Percentiles rank a stretch among this genome's conserved stretches.
phyloP scores from a whole-genome alignment of 2,113 vertebrate genomes.

The Aplodontia rufa region DNA sequence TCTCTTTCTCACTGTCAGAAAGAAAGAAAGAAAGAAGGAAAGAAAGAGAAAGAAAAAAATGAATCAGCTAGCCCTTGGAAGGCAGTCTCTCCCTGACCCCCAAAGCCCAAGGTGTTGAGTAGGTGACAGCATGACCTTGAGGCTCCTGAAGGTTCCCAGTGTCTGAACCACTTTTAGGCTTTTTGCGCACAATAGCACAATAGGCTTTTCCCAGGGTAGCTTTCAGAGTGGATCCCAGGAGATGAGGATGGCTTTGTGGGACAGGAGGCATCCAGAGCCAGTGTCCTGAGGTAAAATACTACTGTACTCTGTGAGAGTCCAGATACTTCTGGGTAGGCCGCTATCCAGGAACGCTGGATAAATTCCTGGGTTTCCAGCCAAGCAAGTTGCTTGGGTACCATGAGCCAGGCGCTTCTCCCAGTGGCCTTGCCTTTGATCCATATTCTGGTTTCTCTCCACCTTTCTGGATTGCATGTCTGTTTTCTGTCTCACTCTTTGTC shows the following conservation, averaged over 20 bases:
- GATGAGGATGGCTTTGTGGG: background rate
- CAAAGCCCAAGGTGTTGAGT: background rate
- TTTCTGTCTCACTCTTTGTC: background rate
- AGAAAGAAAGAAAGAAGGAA: too few species aligned
- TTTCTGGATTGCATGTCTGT: background rate
- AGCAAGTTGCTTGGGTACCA: background rate
- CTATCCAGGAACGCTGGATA: background rate
- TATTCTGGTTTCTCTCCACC: background rate
- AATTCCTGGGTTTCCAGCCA: background rate
- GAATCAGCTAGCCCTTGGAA: background rate
- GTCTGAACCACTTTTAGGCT: too few species aligned
- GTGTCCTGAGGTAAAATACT: background rate
- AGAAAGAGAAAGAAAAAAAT: too few species aligned
- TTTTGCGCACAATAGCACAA: too few species aligned
- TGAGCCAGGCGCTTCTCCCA: background rate
- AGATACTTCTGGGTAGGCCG: background rate
- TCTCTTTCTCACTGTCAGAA: too few species aligned
- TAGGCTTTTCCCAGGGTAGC: background rate
- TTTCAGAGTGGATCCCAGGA: background rate
- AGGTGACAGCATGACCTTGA: background rate
- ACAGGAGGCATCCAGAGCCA: background rate
- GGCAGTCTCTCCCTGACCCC: background rate
- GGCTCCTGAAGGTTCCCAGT: background rate
- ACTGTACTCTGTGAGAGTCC: background rate
- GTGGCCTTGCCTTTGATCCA: background rate